phyloP scores from a whole-genome alignment of 2,888 invertebrate species.

The Phania funesta region DNA sequence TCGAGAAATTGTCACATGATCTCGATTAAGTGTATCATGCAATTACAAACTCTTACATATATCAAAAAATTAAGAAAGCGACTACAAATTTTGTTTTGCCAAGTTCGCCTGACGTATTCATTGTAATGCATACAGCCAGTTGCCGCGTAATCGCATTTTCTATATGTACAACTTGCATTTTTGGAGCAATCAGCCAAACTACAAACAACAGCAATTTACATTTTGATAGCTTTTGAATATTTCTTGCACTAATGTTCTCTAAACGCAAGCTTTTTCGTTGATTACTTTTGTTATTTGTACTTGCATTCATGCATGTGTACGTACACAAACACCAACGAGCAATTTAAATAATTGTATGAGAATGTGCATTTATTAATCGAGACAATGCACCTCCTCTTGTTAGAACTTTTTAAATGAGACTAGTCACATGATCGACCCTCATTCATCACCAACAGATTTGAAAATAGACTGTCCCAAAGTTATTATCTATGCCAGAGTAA shows the following conservation, averaged over 20 bases:
- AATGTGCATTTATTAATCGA: neutral
- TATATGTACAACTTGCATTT: neutral
- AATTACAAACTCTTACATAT: no score
- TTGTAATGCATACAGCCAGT: neutral
- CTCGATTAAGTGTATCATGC: no score
- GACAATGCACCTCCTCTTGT: no score
- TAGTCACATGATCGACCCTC: no score
- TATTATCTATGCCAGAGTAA: no score
- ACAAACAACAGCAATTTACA: conserved; percentile 16
- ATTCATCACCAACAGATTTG: no score
- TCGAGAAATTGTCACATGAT: no score
- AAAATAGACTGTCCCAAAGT: no score
- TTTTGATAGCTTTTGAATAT: conserved; percentile 52
- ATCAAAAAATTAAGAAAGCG: no score
- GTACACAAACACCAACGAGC: neutral
- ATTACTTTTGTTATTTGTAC: neutral
- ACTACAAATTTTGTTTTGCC: neutral
- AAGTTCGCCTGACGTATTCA: neutral
- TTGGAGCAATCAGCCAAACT: neutral
- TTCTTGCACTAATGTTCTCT: conserved; percentile 28
- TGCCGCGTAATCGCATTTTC: neutral
- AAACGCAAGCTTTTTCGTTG: conserved; percentile 35
- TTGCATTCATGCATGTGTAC: neutral
- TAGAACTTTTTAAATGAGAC: neutral
- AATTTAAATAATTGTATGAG: neutral